These are phyloP conservation scores for Falco naumanni DNA, from an alignment of 2,797 vertebrate genomes.

Conservation along the genomic window DNA sequence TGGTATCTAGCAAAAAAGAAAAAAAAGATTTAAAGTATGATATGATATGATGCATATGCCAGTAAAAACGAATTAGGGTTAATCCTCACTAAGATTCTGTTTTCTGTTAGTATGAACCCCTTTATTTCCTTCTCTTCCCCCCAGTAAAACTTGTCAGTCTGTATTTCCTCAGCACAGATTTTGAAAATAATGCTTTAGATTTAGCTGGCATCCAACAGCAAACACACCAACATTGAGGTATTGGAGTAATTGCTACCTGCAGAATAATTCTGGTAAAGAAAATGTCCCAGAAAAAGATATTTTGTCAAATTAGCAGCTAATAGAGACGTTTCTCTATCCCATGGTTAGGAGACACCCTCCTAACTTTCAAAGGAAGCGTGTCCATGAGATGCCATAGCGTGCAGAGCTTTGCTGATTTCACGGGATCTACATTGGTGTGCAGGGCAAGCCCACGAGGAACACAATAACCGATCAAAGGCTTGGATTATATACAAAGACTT, in stretches of 20 bases:
- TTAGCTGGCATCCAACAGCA: not conserved
- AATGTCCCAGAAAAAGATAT: not conserved
- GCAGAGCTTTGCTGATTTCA: conserved; percentile 5
- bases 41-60: not conserved
- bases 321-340: not conserved
- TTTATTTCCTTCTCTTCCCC: not conserved
- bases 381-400: not conserved
- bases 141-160: not conserved
- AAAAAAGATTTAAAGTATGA: not conserved
- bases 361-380: not conserved
- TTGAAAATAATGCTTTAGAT: not conserved
- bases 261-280: not conserved
- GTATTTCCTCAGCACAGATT: not conserved
- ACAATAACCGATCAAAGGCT: conserved; percentile 36
- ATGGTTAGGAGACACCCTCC: not conserved
- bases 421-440: conserved; percentile 12
- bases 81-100: not conserved
- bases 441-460: conserved; percentile 18
- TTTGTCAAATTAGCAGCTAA: not conserved
- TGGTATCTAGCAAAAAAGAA: not conserved
- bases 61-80: not conserved
- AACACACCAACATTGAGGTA: not conserved
- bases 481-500: conserved; percentile 45
- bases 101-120: not conserved
- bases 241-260: not conserved